These are phyloP conservation scores for Apis dorsata DNA, from an alignment of 1,140 invertebrate species.

Conservation along the genomic window DNA sequence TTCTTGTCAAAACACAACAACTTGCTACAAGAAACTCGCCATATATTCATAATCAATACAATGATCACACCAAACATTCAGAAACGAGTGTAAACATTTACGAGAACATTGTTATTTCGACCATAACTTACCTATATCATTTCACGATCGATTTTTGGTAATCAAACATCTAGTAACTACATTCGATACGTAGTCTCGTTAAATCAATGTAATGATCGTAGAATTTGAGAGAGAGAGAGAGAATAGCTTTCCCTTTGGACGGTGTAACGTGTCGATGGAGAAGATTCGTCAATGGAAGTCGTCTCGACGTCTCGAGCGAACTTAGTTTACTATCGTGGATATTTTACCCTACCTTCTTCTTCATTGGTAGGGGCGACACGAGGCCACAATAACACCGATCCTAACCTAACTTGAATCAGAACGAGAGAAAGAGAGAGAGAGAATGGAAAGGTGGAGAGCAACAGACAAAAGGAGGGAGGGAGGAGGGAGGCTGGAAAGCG, in stretches of 20 bases:
- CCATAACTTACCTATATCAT: no score
- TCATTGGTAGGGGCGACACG: constrained; percentile 1
- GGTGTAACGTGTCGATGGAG: constrained; percentile 34
- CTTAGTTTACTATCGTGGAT: constrained; percentile 61
- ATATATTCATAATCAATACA: no score
- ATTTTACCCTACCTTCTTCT: constrained; percentile 57
- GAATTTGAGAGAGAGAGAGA: neutral
- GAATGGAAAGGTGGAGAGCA: neutral
- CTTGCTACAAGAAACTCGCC: no score
- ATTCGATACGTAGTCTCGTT: neutral
- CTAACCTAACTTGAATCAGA: neutral
- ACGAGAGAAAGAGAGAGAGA: neutral
- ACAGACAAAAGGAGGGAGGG: constrained; percentile 9
- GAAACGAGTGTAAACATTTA: no score
- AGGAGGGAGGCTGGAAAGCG: neutral
- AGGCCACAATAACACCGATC: neutral
- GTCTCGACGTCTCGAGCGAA: constrained; percentile 39
- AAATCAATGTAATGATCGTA: neutral
- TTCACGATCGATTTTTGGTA: no score
- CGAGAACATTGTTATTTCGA: no score
- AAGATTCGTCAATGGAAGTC: constrained; percentile 18
- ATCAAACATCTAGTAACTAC: neutral
- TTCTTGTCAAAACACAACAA: no score
- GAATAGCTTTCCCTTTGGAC: no score
- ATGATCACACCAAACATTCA: no score